Evolutionary conservation across 2,113 vertebrate genomes (phyloP).

Genomic region (Butorides virescens): DNA sequence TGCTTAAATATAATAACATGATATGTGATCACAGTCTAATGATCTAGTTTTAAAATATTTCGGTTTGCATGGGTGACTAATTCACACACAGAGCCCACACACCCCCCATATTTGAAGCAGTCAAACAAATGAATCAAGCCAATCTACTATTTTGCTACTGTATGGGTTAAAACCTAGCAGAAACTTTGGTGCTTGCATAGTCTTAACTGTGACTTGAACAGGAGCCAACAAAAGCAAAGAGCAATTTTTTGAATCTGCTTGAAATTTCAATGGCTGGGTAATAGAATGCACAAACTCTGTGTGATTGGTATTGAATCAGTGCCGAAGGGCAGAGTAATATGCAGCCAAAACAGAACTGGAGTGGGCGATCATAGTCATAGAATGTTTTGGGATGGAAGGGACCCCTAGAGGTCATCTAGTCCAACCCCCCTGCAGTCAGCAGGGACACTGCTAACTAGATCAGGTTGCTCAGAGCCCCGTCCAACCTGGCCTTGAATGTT

Average conservation of each 20-base stretch:
- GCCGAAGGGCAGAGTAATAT: neutral
- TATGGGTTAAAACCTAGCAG: neutral
- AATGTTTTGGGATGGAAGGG: no score
- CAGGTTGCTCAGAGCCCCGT: no score
- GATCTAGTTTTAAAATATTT: neutral
- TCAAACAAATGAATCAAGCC: neutral
- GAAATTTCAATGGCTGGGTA: neutral
- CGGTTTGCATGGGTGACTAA: neutral
- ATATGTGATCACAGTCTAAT: neutral
- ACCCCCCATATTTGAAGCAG: neutral
- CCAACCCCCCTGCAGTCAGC: no score
- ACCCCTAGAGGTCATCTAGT: no score
- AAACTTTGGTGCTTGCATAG: neutral
- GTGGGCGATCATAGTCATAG: no score
- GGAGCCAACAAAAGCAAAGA: neutral
- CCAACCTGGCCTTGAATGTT: no score
- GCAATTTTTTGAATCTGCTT: neutral
- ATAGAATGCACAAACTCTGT: neutral
- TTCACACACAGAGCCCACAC: no score
- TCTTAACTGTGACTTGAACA: neutral
- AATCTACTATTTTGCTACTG: neutral
- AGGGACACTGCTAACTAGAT: no score
- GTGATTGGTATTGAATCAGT: neutral
- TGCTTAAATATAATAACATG: neutral
- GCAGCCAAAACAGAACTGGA: neutral